These are phyloP conservation scores for Spilogale gracilis DNA, from an alignment of 2,113 vertebrate species.

Conservation along the genomic window DNA sequence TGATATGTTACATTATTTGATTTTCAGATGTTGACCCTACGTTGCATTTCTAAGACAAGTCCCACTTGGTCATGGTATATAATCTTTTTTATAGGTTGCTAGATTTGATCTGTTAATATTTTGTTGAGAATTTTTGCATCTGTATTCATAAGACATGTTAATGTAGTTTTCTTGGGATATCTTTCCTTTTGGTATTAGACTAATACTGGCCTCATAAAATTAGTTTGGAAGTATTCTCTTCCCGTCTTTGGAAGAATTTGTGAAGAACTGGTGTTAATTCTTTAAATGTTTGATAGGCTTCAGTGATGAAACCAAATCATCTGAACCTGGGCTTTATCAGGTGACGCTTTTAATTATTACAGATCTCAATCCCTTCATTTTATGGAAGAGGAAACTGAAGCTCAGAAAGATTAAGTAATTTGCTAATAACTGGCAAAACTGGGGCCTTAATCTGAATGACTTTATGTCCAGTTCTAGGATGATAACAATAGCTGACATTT, in stretches of 20 bases:
- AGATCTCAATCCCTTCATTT: background rate
- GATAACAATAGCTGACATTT: background rate
- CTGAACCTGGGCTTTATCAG: conserved; percentile 8
- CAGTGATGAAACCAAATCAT: background rate
- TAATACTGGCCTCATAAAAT: background rate
- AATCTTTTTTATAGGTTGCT: background rate
- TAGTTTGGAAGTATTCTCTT: background rate
- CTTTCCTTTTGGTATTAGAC: background rate
- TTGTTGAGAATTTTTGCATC: conserved; percentile 17
- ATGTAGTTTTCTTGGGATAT: background rate
- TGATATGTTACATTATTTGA: background rate
- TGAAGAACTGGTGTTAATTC: background rate
- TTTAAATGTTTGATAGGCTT: conserved; percentile 1
- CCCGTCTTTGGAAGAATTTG: background rate
- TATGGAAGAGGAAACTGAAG: conserved; percentile 15
- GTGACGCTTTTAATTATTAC: background rate
- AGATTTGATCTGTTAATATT: conserved; percentile 4
- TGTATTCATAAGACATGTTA: background rate
- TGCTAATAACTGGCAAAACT: background rate
- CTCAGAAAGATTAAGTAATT: conserved; percentile 17
- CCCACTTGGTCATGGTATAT: background rate
- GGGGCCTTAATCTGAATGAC: background rate
- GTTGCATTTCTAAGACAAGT: background rate
- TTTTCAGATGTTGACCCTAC: conserved; percentile 1
- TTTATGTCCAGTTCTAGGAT: background rate